Conservation (phyloP, 2,113 vertebrate species). For the Misgurnus mizolepis region DNA sequence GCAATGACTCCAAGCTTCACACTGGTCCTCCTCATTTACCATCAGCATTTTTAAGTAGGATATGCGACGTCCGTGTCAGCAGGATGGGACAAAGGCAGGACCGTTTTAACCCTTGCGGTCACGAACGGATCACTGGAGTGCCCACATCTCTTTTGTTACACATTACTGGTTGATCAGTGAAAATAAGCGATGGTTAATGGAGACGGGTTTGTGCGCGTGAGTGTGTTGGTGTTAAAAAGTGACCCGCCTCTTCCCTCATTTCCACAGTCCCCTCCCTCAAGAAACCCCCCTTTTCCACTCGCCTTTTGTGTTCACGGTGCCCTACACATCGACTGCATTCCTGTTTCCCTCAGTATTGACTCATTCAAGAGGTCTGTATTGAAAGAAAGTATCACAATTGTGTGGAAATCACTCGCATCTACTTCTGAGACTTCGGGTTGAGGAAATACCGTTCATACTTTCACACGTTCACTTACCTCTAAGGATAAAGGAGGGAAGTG, state of each 20-base stretch:
- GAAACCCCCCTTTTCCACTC: conserved; percentile 34
- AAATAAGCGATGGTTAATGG: conserved; percentile 26
- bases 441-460: conserved; percentile 31
- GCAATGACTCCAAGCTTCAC: conserved; percentile 56
- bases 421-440: conserved; percentile 24
- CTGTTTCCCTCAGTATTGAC: conserved; percentile 5
- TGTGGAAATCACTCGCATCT: background rate
- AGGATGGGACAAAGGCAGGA: conserved; percentile 18
- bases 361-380: background rate
- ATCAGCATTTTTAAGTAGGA: no score
- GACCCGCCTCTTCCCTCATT: conserved; percentile 50
- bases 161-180: conserved; percentile 31
- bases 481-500: conserved; percentile 17
- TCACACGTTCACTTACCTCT: conserved; percentile 15
- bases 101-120: conserved; percentile 22
- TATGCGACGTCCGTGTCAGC: no score
- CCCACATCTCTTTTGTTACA: conserved; percentile 37
- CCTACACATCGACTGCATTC: conserved; percentile 36
- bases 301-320: conserved; percentile 57
- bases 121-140: conserved; percentile 15
- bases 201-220: conserved; percentile 6
- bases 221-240: conserved; percentile 43
- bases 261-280: conserved; percentile 48
- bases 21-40: no score
- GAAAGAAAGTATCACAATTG: conserved; percentile 24